phyloP scores from a whole-genome alignment of 2,888 invertebrate genomes.

The Leucophora obtusa region DNA sequence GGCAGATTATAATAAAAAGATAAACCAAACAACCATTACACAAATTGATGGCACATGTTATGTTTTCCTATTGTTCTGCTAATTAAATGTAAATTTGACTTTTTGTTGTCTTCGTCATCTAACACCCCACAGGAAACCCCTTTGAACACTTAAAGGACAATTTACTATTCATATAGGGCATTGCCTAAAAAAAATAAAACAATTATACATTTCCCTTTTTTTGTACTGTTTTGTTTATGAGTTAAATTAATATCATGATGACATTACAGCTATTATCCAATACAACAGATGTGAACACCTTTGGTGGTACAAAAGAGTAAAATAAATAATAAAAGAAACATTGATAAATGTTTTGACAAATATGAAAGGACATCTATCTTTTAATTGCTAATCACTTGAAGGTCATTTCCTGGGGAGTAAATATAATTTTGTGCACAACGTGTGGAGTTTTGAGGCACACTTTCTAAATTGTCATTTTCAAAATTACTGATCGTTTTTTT shows the following conservation, averaged over 20 bases:
- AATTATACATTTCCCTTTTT: background rate
- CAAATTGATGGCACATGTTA: constrained; percentile 65
- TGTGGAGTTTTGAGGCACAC: constrained; percentile 50
- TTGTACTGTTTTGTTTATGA: constrained; percentile 17
- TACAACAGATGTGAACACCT: constrained; percentile 59
- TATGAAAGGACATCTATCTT: constrained; percentile 33
- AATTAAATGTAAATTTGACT: constrained; percentile 73
- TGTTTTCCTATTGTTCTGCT: constrained; percentile 63
- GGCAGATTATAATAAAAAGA: background rate
- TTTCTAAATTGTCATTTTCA: constrained; percentile 45
- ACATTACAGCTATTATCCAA: constrained; percentile 42
- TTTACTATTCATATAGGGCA: background rate
- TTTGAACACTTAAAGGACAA: constrained; percentile 31
- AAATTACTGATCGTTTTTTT: constrained; percentile 21
- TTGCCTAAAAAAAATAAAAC: background rate
- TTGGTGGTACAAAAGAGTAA: constrained; percentile 38
- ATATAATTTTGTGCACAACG: background rate
- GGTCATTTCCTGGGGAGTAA: constrained; percentile 50
- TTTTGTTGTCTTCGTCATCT: constrained; percentile 8
- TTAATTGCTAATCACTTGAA: constrained; percentile 59
- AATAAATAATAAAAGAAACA: background rate
- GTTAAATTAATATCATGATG: constrained; percentile 57
- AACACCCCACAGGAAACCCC: constrained; percentile 43
- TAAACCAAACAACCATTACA: constrained; percentile 30
- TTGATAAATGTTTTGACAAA: constrained; percentile 45